phyloP scores from a whole-genome alignment of 1,140 invertebrate species.

The Bombyx mandarina region DNA sequence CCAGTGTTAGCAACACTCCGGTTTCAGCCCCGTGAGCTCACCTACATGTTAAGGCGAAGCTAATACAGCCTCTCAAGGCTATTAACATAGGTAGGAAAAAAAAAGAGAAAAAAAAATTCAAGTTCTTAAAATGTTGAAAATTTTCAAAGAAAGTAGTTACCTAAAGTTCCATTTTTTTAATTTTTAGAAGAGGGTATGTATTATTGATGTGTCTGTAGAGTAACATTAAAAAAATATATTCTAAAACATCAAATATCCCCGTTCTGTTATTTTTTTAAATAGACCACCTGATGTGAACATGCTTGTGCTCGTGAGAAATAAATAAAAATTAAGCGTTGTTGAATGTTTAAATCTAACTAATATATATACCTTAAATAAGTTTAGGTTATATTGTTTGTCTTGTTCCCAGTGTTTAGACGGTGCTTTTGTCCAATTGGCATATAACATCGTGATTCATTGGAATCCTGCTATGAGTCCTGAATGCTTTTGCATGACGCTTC shows the following conservation, averaged over 20 bases:
- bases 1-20: too few species aligned
- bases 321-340: not conserved
- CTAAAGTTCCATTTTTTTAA: too few species aligned
- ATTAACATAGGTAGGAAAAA: too few species aligned
- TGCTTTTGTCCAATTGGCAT: slow-evolving; percentile 9
- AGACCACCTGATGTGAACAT: slow-evolving; percentile 2
- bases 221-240: not conserved
- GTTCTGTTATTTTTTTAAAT: not conserved
- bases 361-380: not conserved
- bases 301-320: not conserved
- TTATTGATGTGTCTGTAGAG: not conserved
- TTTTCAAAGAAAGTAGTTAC: too few species aligned
- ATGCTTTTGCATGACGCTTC: slow-evolving; percentile 12
- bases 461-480: slow-evolving; percentile 2
- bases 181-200: not conserved
- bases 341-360: not conserved
- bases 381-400: slow-evolving; percentile 4
- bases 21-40: too few species aligned
- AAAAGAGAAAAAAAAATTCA: too few species aligned
- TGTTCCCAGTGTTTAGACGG: slow-evolving; percentile 15
- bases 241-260: too few species aligned
- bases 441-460: slow-evolving; percentile 1
- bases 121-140: too few species aligned
- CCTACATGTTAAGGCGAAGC: too few species aligned
- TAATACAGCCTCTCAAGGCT: too few species aligned